A percentile compares a stretch with the other conserved stretches of the same genome.
Conservation (phyloP, 2,797 vertebrate species). For the Poecilia gillii region DNA sequence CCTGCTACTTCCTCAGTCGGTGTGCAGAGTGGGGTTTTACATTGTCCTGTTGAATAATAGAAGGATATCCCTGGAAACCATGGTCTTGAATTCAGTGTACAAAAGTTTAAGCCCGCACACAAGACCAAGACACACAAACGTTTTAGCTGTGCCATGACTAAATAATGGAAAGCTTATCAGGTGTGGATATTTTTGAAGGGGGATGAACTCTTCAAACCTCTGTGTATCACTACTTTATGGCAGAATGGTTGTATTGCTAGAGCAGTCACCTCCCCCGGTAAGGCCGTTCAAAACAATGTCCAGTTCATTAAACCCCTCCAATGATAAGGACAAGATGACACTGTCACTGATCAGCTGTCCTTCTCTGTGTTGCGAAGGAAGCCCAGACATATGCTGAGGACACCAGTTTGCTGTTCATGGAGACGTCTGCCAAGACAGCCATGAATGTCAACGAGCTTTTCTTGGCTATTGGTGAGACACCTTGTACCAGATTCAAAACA, state of each 20-base stretch:
- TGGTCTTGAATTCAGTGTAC: background rate
- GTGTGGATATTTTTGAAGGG: background rate
- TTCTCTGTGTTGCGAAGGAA: slow-evolving; percentile 70
- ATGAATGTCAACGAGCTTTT: slow-evolving; percentile 90
- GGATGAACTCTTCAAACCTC: background rate
- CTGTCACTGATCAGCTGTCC: background rate
- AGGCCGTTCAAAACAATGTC: background rate
- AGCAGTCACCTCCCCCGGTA: background rate
- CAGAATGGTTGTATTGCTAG: background rate
- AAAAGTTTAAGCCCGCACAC: background rate
- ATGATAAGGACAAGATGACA: background rate
- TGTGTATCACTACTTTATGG: background rate
- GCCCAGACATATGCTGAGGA: slow-evolving; percentile 88
- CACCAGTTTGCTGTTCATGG: slow-evolving; percentile 88
- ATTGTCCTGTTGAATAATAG: slow-evolving; percentile 3
- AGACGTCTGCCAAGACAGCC: slow-evolving; percentile 88
- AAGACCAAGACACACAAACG: background rate
- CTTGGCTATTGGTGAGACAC: slow-evolving; percentile 84
- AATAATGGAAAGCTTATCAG: background rate
- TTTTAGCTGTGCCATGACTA: background rate
- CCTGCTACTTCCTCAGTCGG: background rate
- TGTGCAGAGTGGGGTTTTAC: background rate
- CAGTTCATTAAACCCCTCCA: background rate
- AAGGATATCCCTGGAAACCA: background rate
- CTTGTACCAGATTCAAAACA: background rate